phyloP scores from a whole-genome alignment of 1,140 invertebrate genomes.

The Rhopalosiphum maidis region DNA sequence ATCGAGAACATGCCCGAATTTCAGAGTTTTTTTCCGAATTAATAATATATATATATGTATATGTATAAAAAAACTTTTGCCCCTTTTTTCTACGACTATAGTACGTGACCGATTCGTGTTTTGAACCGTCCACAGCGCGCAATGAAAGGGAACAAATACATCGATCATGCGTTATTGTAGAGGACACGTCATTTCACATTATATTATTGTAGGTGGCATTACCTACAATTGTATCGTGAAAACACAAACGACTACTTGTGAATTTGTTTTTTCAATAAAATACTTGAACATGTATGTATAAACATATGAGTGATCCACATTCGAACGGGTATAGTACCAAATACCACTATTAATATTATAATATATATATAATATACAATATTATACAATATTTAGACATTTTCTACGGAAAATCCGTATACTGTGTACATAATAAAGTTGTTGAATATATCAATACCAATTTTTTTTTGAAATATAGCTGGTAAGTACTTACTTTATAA shows the following conservation, averaged over 20 bases:
- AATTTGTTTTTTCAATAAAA: not conserved
- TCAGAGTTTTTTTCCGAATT: conserved; percentile 23
- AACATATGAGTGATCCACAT: not conserved
- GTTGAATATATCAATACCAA: not conserved
- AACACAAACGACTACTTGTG: not conserved
- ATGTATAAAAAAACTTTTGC: not conserved
- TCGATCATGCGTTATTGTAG: not conserved
- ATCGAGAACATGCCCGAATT: conserved; percentile 34
- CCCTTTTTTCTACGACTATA: not conserved
- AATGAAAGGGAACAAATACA: not conserved
- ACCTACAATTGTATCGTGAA: not conserved
- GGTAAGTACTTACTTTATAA: not conserved
- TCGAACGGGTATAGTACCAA: not conserved
- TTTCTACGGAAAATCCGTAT: not conserved
- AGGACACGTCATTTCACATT: not conserved
- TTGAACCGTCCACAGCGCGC: not conserved
- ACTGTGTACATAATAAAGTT: not conserved
- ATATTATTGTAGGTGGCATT: not conserved
- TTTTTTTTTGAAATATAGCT: not conserved
- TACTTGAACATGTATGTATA: not conserved
- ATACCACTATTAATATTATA: no score
- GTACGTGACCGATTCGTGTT: not conserved
- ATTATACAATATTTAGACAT: not conserved
- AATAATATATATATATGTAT: not conserved
- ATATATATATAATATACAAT: no score